A percentile compares a stretch with the other conserved stretches of the same genome.
These are phyloP conservation scores for Peromyscus nudipes DNA, from an alignment of 2,797 vertebrate species.

Conservation along the genomic window DNA sequence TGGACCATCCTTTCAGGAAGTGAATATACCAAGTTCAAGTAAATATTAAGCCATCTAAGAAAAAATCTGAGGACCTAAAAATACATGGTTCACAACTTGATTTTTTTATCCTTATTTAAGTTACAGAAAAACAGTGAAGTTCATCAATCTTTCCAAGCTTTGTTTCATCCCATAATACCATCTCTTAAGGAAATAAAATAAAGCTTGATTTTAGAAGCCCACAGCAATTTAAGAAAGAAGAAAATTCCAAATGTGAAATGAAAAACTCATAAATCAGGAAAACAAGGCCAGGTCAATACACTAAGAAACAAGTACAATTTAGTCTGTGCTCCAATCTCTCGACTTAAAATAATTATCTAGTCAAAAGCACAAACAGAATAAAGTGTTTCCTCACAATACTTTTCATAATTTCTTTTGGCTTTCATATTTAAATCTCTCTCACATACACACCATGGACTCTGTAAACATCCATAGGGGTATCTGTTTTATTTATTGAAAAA, in stretches of 20 bases:
- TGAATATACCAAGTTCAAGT: neutral
- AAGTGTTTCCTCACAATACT: neutral
- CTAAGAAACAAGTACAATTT: constrained; percentile 1
- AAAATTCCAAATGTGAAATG: neutral
- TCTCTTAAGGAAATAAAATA: neutral
- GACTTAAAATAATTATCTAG: neutral
- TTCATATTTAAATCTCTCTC: constrained; percentile 14
- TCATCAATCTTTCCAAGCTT: neutral
- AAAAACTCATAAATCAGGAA: constrained; percentile 31
- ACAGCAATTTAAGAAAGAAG: neutral
- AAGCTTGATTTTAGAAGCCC: neutral
- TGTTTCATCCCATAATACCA: constrained; percentile 4
- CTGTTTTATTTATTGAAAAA: neutral
- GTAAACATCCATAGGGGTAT: neutral
- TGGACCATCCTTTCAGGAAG: neutral
- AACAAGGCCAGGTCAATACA: neutral
- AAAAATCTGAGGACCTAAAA: constrained; percentile 20
- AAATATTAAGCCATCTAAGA: constrained; percentile 35
- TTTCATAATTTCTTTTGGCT: neutral
- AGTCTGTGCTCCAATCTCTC: neutral
- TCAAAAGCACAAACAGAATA: neutral
- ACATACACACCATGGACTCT: neutral
- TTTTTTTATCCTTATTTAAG: constrained; percentile 21
- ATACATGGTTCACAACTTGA: constrained; percentile 11
- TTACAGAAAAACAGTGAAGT: neutral